Evolutionary conservation across 2,888 invertebrate species (phyloP), one percentile per base, ranked within the genome.

Genomic region (Acanthoscelides obtectus): DNA sequence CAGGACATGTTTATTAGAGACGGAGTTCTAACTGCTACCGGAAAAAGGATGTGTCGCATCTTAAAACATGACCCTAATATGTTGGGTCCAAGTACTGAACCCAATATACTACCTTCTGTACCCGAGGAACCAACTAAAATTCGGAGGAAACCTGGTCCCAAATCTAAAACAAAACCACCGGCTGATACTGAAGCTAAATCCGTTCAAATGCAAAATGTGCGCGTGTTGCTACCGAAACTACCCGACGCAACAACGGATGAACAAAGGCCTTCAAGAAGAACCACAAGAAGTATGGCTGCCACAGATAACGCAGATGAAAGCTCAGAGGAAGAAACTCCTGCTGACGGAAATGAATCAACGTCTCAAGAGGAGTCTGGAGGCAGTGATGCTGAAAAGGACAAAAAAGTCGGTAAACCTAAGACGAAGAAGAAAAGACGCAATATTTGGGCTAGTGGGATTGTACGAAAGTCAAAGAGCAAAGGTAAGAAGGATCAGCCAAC

Each of bases 1-100:
- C 88, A 90, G 77, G 91, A 92, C 79, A 92, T 91, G 89, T 91
- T 91, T 79, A 89, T 91, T 70, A 87, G 88, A 75, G 88, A 91
- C 75, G 91, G 89, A 27, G 88, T 92, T 0, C 82, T 91, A 22
- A 88, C 89, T 70, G 88, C 90, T 19, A 89, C 89, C 1, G 92
- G 91, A 17, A 88, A 90, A 79, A 85, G 92, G 75, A 89, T 89
- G 87, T 92, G 92, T 80, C 88, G 90, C 68, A 80, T 90, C 71
- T 86, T 89, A 66, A 82, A 81, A 73, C 76, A 79, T 45, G 81
- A 81, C 75, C 79, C 79, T 20, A 77, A 75, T 66, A 79, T 75
- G 21, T 71, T 81, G 66, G 64, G 72, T 22, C 22, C 68, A 2
- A 70, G 63, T 22, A 67, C 71, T 6, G 66, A 71, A n/a, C 63